Conservation (phyloP, 2,797 vertebrate genomes). For the Ambastaia sidthimunki region DNA sequence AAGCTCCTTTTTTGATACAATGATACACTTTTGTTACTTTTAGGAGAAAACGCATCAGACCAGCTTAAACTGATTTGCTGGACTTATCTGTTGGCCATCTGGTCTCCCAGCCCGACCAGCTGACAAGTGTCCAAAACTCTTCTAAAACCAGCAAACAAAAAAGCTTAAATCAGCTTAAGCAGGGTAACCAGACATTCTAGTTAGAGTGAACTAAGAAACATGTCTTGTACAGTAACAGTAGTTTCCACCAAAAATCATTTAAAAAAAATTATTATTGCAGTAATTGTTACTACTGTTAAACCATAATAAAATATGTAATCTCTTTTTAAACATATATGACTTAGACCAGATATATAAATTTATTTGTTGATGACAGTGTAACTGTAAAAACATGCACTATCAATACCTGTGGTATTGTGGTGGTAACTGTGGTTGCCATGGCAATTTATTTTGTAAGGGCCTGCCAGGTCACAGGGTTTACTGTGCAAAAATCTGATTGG, state of each 20-base stretch:
- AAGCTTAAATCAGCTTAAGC: no score
- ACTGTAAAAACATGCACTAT: neutral
- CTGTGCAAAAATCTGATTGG: conserved; percentile 19
- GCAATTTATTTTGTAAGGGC: conserved; percentile 12
- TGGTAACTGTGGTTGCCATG: conserved; percentile 27
- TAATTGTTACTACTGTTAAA: neutral
- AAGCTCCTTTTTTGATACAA: neutral
- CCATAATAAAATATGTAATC: neutral
- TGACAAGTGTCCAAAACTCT: no score
- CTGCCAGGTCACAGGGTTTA: conserved; percentile 15
- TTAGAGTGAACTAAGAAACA: no score
- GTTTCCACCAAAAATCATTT: no score
- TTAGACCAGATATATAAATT: neutral
- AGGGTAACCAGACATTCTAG: no score
- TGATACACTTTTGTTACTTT: neutral
- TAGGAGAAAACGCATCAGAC: no score
- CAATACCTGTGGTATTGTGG: neutral
- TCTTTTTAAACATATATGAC: neutral
- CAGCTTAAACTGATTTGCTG: no score
- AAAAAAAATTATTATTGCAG: no score
- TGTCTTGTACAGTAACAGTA: no score
- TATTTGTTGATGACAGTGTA: neutral
- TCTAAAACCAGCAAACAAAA: no score
- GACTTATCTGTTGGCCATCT: no score
- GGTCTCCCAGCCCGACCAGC: no score